A percentile compares a stretch with the other conserved stretches of the same genome.
Conservation (phyloP, 2,797 vertebrate genomes). For the Pogonophryne albipinna region DNA sequence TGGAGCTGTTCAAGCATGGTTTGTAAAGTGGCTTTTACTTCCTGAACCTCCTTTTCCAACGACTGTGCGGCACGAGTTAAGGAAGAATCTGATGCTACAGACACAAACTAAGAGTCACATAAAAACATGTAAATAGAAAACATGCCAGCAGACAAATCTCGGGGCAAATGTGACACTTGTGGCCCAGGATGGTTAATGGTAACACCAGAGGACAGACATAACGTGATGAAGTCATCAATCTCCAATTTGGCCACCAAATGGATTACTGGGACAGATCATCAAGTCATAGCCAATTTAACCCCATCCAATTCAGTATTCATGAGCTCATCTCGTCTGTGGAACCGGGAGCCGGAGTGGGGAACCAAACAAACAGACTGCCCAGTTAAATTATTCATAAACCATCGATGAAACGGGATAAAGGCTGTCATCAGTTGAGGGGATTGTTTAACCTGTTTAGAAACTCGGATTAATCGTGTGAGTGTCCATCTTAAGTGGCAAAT, state of each 20-base stretch:
- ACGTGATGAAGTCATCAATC: constrained; percentile 71
- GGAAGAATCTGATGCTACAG: constrained; percentile 68
- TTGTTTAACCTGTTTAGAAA: constrained; percentile 84
- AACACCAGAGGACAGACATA: constrained; percentile 38
- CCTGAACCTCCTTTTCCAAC: constrained; percentile 90
- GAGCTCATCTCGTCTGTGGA: constrained; percentile 65
- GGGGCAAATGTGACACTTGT: constrained; percentile 46
- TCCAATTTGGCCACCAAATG: constrained; percentile 61
- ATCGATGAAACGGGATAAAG: constrained; percentile 71
- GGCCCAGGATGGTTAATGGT: constrained; percentile 49
- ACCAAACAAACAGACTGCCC: constrained; percentile 69
- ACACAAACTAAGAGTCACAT: constrained; percentile 20
- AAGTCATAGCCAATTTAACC: constrained; percentile 72
- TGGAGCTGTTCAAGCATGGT: constrained; percentile 88
- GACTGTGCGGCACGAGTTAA: constrained; percentile 88
- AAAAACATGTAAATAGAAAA: constrained; percentile 46
- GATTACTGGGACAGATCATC: constrained; percentile 71
- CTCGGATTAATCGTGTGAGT: constrained; percentile 73
- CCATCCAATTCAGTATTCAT: constrained; percentile 74
- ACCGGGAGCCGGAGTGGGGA: constrained; percentile 40
- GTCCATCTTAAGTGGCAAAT: constrained; percentile 80
- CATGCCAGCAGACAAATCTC: constrained; percentile 41
- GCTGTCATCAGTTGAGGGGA: constrained; percentile 68
- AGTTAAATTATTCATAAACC: constrained; percentile 83
- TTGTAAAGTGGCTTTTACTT: constrained; percentile 91